Evolutionary conservation across 2,888 invertebrate species (phyloP).

Genomic region (Prenolepis imparis): DNA sequence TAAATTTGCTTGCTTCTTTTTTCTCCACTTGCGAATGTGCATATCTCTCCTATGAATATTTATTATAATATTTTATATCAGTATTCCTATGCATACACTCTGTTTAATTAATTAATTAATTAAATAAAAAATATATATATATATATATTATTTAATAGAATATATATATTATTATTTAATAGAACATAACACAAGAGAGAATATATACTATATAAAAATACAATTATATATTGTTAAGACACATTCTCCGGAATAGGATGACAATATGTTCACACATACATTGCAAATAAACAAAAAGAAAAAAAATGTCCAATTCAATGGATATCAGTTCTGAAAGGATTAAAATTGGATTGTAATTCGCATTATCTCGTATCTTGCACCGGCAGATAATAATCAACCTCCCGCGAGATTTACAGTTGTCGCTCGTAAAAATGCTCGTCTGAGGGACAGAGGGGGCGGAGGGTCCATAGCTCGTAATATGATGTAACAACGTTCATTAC

Average conservation of each 20-base stretch:
- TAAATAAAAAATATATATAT: neutral
- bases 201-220: neutral
- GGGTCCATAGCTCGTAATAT: neutral
- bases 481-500: slow-evolving; percentile 32
- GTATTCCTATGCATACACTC: neutral
- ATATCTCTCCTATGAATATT: neutral
- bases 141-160: no score
- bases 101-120: neutral
- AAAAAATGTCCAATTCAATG: neutral
- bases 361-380: slow-evolving; percentile 22
- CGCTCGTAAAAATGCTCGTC: slow-evolving; percentile 25
- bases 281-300: slow-evolving; percentile 4
- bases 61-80: neutral
- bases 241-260: neutral
- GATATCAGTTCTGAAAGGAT: neutral
- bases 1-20: neutral
- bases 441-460: neutral
- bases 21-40: neutral
- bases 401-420: slow-evolving; percentile 33
- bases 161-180: no score
- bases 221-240: neutral
- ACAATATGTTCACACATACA: neutral
- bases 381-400: slow-evolving; percentile 11
- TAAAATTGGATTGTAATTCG: slow-evolving; percentile 23
- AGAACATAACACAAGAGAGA: no score